Percentiles rank a stretch among this genome's conserved stretches.
Evolutionary conservation across 1,140 invertebrate species (phyloP).

Genomic region (Drosophila simulans): DNA sequence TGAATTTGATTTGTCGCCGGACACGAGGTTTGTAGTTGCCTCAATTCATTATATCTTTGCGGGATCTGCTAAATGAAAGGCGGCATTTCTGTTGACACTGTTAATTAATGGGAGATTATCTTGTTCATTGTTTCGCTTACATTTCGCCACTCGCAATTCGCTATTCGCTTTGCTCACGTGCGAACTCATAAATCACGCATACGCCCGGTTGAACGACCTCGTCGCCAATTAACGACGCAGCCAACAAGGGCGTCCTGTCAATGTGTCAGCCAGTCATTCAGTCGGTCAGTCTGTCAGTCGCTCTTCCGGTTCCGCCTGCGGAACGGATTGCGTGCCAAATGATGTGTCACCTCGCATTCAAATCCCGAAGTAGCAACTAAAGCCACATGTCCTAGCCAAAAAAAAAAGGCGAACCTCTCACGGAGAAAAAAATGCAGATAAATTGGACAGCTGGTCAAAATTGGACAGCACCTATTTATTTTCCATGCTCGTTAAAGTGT

Average conservation of each 20-base stretch:
- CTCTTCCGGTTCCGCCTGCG: constrained; percentile 61
- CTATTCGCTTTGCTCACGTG: constrained; percentile 44
- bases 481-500: too few species aligned
- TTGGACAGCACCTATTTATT: background rate
- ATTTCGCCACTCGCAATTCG: constrained; percentile 15
- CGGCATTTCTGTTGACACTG: constrained; percentile 74
- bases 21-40: constrained; percentile 13
- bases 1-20: constrained; percentile 22
- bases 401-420: constrained; percentile 4
- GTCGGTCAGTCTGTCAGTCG: constrained; percentile 2
- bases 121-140: constrained; percentile 42
- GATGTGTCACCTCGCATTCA: constrained; percentile 65
- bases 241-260: constrained; percentile 34
- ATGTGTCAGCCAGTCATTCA: constrained; percentile 46
- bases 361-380: constrained; percentile 26
- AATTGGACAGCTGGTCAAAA: background rate
- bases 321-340: constrained; percentile 69
- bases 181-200: constrained; percentile 72
- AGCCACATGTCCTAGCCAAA: constrained; percentile 30
- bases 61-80: constrained; percentile 53
- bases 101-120: constrained; percentile 79
- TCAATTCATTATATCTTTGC: constrained; percentile 27
- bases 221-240: constrained; percentile 62
- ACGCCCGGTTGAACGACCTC: constrained; percentile 76
- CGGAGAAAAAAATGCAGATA: constrained; percentile 59